Percentiles rank a stretch among this genome's conserved stretches.
Conservation (phyloP, 2,113 vertebrate genomes). For the Desmodus rotundus region DNA sequence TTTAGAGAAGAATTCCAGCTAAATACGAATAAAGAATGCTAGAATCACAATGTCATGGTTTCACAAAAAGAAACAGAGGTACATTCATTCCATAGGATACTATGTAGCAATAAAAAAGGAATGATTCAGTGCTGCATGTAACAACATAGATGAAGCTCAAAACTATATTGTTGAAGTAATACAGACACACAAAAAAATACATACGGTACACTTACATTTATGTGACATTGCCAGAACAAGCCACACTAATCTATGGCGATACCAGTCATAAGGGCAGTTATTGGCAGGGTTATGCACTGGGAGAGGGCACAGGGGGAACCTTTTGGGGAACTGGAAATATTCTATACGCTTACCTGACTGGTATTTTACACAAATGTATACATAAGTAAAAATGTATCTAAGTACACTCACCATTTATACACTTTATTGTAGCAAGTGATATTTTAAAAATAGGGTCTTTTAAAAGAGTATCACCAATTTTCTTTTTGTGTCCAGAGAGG, state of each 20-base stretch:
- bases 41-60: neutral
- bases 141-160: neutral
- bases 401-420: neutral
- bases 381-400: neutral
- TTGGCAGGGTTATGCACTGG: neutral
- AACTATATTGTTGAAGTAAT: neutral
- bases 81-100: neutral
- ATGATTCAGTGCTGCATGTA: neutral
- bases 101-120: neutral
- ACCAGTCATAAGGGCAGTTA: neutral
- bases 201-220: neutral
- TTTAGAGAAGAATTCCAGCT: neutral
- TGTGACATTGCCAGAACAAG: neutral
- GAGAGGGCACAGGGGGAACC: neutral
- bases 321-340: neutral
- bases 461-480: neutral
- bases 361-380: neutral
- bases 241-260: neutral
- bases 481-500: neutral
- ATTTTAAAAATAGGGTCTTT: neutral
- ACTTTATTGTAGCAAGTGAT: neutral
- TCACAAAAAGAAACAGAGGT: neutral
- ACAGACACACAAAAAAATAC: neutral
- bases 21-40: neutral
- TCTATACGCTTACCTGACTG: neutral